These are phyloP conservation scores for Cuniculus paca DNA, from an alignment of 2,797 vertebrate species.

Conservation along the genomic window DNA sequence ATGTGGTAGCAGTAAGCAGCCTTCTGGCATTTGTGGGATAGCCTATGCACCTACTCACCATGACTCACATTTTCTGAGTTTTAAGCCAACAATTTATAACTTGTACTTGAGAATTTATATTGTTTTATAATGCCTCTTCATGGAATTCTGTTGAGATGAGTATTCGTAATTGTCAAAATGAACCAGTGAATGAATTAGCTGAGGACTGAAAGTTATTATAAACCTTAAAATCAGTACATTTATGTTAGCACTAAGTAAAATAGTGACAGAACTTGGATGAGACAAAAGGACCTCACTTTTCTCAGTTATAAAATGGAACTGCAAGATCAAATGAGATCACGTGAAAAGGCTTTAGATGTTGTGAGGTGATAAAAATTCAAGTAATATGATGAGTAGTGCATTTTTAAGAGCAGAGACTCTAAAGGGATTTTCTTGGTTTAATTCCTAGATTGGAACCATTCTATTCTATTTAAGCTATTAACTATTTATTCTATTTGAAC, in stretches of 20 bases:
- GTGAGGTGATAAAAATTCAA: neutral
- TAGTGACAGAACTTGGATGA: neutral
- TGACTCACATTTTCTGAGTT: constrained; percentile 29
- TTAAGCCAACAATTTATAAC: constrained; percentile 20
- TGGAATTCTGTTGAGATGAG: neutral
- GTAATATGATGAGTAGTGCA: neutral
- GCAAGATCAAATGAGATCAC: neutral
- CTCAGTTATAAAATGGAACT: neutral
- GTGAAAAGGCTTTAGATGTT: neutral
- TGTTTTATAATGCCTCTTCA: neutral
- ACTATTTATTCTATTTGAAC: neutral
- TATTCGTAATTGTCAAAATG: neutral
- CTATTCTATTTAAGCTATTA: neutral
- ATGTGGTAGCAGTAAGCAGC: neutral
- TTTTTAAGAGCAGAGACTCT: neutral
- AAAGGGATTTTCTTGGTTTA: neutral
- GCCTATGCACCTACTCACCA: neutral
- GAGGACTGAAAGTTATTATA: neutral
- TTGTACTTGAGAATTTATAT: neutral
- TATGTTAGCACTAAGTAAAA: neutral
- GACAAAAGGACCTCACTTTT: neutral
- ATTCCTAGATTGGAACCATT: neutral
- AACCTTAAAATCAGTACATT: neutral
- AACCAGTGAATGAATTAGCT: neutral
- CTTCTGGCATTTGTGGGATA: neutral